Base-by-base conservation (phyloP, 2,888 invertebrate species). In the Argynnis bischoffii region DNA sequence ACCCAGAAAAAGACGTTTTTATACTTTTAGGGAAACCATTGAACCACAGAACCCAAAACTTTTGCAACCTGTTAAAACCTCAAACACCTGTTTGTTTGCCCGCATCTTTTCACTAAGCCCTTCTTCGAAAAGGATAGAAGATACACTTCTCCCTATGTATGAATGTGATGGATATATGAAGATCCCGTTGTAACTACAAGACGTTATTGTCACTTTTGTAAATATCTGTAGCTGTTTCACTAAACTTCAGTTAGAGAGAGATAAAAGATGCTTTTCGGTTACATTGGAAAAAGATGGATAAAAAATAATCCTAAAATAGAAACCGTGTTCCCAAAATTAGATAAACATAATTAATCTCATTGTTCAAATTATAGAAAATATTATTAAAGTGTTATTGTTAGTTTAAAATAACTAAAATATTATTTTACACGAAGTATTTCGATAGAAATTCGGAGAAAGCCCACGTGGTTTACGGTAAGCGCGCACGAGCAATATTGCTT, bases 61-160 rank as follows among this genome's bases (percentile, higher is more conserved):
- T 61, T 61, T 51, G 61, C 51, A 61, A 61, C 61, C 61, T 61
- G 61, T 61, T 51, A 51, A 61, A 35, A 61, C 18, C 53, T 61
- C 41, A 16, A 51, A 61, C 61, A 61, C 61, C 61, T 61, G 61
- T 61, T 61, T 53, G 61, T 51, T 61, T 61, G 18, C 50, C n/a
- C 50, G 11, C 50, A 51, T 51, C 50, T 16, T 51, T 51, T 51
- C 16, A 53, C 61, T 51, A 51, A 41, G 18, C 35, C 35, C 15
- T 41, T 61, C 35, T 14, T 14, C 14, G 51, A 51, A 21, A 53
- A 50, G 50, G 61, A 53, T 14, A 61, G 18, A 51, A 53, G 8
- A 21, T 51, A 18, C 4, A 53, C 35, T 11, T 51, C 3, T 15
- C 13, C 18, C 13, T 3, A 18, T 14, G 51, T 50, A 35, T 11